These are phyloP conservation scores for Idaea dimidiata DNA, from an alignment of 2,888 invertebrate genomes.

Conservation along the genomic window DNA sequence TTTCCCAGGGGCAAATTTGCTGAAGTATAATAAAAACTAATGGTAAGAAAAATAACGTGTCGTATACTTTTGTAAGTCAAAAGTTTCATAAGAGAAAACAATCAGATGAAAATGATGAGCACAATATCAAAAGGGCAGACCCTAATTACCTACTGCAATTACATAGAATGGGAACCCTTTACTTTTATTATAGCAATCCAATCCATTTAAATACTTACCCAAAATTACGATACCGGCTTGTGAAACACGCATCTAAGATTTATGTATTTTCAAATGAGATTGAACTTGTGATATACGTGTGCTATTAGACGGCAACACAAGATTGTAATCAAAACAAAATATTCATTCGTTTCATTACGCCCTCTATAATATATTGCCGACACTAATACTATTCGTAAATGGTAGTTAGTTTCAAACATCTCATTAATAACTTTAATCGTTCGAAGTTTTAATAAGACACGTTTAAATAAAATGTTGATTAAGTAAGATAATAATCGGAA, in stretches of 20 bases:
- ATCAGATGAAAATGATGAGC: not conserved
- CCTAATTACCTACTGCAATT: conserved; percentile 13
- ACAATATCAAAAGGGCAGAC: conserved; percentile 8
- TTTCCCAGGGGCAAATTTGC: too few species aligned
- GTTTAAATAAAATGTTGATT: not conserved
- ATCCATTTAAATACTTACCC: conserved; percentile 12
- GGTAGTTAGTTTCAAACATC: not conserved
- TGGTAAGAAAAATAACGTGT: too few species aligned
- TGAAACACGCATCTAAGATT: conserved; percentile 19
- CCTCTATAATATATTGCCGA: not conserved
- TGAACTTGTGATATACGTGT: conserved; percentile 10
- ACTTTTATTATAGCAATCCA: conserved; percentile 14
- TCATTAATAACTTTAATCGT: not conserved
- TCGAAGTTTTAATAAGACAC: conserved; percentile 3
- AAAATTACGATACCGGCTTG: conserved; percentile 21
- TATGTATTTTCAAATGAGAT: conserved; percentile 26
- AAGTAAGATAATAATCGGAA: not conserved
- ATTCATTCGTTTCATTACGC: conserved; percentile 1
- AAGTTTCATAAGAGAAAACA: not conserved
- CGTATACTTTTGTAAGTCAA: not conserved
- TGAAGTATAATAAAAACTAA: too few species aligned
- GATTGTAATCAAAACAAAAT: conserved; percentile 4
- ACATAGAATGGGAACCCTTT: conserved; percentile 13
- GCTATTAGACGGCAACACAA: not conserved
- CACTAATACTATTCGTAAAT: not conserved